Conservation (phyloP, 2,797 vertebrate genomes). For the Numenius phaeopus region DNA sequence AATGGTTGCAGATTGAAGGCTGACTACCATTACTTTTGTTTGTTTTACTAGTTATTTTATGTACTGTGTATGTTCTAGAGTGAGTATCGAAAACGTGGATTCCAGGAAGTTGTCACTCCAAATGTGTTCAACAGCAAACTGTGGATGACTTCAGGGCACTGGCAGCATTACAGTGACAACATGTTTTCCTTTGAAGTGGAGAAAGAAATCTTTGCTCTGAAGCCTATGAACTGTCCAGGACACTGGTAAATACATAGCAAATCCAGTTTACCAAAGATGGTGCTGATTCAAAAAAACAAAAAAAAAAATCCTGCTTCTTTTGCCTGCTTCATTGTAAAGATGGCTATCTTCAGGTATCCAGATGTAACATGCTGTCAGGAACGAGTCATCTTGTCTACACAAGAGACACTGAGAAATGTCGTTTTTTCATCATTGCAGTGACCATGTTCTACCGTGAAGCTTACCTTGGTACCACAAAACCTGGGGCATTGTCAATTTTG, state of each 20-base stretch:
- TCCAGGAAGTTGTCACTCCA: conserved; percentile 96
- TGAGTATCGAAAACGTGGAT: conserved; percentile 94
- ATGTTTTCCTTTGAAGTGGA: conserved; percentile 99
- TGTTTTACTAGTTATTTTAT: background rate
- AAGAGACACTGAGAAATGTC: background rate
- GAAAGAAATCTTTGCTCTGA: conserved; percentile 96
- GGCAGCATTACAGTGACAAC: conserved; percentile 98
- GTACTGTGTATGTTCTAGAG: conserved; percentile 76
- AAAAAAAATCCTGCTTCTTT: background rate
- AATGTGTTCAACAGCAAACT: conserved; percentile 98
- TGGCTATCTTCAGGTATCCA: background rate
- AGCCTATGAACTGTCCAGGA: conserved; percentile 98
- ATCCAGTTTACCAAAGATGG: background rate
- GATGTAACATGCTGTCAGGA: background rate
- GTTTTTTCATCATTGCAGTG: background rate
- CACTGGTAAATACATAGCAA: conserved; percentile 86
- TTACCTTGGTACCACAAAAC: background rate
- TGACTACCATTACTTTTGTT: background rate
- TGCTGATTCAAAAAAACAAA: background rate
- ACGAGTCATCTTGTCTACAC: background rate
- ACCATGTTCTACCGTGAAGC: background rate
- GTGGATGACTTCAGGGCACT: conserved; percentile 97
- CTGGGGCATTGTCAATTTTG: background rate
- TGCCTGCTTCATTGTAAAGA: background rate
- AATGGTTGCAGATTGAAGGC: background rate